Percentiles rank a stretch among this genome's conserved stretches.
Evolutionary conservation across 1,140 invertebrate species (phyloP).

Genomic region (Drosophila eugracilis): DNA sequence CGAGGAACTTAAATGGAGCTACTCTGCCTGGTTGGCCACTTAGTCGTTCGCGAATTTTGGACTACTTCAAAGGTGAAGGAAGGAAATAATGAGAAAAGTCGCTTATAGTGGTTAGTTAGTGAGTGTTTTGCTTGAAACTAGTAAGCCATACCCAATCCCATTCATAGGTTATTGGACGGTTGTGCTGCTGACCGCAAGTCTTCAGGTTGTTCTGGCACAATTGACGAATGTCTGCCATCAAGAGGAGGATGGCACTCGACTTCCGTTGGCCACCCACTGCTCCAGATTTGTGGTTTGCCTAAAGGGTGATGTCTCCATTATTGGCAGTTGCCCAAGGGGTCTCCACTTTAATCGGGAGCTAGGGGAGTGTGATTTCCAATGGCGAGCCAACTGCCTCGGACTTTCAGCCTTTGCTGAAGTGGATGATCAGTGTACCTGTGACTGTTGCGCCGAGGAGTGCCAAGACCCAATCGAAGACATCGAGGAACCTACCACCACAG

Average conservation of each 20-base stretch:
- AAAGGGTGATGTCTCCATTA: slow-evolving; percentile 32
- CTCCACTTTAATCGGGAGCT: slow-evolving; percentile 63
- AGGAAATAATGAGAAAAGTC: not conserved
- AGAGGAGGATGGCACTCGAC: slow-evolving; percentile 44
- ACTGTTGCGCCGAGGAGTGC: slow-evolving; percentile 60
- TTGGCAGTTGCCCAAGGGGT: slow-evolving; percentile 58
- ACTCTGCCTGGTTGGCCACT: slow-evolving; percentile 11
- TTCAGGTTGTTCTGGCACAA: slow-evolving; percentile 18
- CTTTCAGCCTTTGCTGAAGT: slow-evolving; percentile 31
- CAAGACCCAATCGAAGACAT: slow-evolving; percentile 1
- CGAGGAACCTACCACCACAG: slow-evolving; percentile 1
- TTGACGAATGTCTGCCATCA: slow-evolving; percentile 34
- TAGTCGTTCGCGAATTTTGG: slow-evolving; percentile 53
- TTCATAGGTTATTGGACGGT: slow-evolving; percentile 15
- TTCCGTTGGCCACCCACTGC: slow-evolving; percentile 46
- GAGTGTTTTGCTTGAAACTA: not conserved
- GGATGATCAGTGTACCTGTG: slow-evolving; percentile 49
- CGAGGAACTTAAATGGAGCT: slow-evolving; percentile 52
- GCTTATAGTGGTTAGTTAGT: slow-evolving; percentile 25
- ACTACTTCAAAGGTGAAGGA: slow-evolving; percentile 23
- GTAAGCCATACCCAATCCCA: not conserved
- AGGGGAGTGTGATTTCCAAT: slow-evolving; percentile 68
- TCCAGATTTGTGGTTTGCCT: slow-evolving; percentile 50
- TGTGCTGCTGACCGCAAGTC: slow-evolving; percentile 16
- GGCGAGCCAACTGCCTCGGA: slow-evolving; percentile 57